These are phyloP conservation scores for Pachycephus smyrnensis DNA, from an alignment of 2,888 invertebrate genomes.

Conservation along the genomic window DNA sequence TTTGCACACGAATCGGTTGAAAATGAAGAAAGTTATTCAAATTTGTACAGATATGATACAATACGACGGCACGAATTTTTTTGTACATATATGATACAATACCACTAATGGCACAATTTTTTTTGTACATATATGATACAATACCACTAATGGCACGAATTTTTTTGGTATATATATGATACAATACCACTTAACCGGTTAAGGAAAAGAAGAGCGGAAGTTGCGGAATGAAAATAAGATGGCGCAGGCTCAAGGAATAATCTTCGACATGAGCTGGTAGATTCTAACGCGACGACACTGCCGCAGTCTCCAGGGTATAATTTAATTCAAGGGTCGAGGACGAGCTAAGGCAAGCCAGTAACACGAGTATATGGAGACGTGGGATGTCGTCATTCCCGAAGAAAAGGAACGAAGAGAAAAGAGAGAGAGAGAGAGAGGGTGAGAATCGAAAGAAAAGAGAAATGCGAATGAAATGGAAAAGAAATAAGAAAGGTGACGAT, in stretches of 20 bases:
- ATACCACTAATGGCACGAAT: no score
- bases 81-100: no score
- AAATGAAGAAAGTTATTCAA: no score
- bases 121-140: no score
- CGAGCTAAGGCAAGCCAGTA: conserved; percentile 36
- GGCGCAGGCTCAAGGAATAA: neutral
- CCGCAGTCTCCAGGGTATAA: conserved; percentile 43
- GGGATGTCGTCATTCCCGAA: neutral
- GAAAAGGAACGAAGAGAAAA: neutral
- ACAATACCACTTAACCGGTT: no score
- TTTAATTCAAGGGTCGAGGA: conserved; percentile 51
- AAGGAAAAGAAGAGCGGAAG: no score
- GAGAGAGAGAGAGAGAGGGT: neutral
- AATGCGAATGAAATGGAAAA: neutral
- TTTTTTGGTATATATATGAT: no score
- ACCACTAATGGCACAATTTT: no score
- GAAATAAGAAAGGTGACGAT: neutral
- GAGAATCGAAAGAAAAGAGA: neutral
- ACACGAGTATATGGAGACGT: neutral
- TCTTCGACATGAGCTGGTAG: neutral
- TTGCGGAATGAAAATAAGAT: neutral
- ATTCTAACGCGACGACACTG: conserved; percentile 24
- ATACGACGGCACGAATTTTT: no score
- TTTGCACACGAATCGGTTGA: no score
- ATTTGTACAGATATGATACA: no score